A percentile compares a stretch with the other conserved stretches of the same genome.
phyloP scores from a whole-genome alignment of 2,888 invertebrate genomes.

The Pecten maximus region DNA sequence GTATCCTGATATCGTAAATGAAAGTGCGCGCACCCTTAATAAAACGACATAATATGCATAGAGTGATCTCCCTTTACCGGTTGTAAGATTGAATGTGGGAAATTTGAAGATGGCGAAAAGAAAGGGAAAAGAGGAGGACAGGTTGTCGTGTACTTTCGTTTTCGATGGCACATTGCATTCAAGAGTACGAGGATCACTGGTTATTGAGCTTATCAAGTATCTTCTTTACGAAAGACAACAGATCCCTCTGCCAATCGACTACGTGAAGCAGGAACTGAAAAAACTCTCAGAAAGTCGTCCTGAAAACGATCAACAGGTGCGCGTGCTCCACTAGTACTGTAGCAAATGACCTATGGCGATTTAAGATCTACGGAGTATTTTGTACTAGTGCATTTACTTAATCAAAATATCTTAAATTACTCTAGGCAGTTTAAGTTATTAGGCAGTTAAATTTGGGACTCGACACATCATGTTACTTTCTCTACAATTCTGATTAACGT shows the following conservation, averaged over 20 bases:
- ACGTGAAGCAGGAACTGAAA: conserved; percentile 61
- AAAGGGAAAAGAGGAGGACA: conserved; percentile 40
- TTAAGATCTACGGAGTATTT: too few relatives aligned
- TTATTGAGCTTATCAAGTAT: conserved; percentile 70
- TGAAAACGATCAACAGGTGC: conserved; percentile 36
- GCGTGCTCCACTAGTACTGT: too few relatives aligned
- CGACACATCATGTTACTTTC: too few relatives aligned
- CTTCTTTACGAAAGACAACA: conserved; percentile 72
- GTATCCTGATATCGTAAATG: not conserved
- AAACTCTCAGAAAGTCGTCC: not conserved
- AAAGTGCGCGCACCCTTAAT: not conserved
- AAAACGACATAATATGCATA: not conserved
- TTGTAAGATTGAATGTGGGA: conserved; percentile 4
- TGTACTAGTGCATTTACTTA: too few relatives aligned
- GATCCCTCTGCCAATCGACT: conserved; percentile 71
- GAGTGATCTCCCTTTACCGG: conserved; percentile 17
- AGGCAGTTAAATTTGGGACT: too few relatives aligned
- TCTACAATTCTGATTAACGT: too few relatives aligned
- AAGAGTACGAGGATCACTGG: conserved; percentile 62
- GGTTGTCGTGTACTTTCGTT: conserved; percentile 53
- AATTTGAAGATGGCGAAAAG: conserved; percentile 20
- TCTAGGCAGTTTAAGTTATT: too few relatives aligned
- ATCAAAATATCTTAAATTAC: too few relatives aligned
- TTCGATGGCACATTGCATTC: conserved; percentile 72
- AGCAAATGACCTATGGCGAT: too few relatives aligned